Evolutionary conservation across 30 jellyfish, hydroid and myxozoan genomes (phyloP).

Genomic region (Turritopsis dohrnii): DNA sequence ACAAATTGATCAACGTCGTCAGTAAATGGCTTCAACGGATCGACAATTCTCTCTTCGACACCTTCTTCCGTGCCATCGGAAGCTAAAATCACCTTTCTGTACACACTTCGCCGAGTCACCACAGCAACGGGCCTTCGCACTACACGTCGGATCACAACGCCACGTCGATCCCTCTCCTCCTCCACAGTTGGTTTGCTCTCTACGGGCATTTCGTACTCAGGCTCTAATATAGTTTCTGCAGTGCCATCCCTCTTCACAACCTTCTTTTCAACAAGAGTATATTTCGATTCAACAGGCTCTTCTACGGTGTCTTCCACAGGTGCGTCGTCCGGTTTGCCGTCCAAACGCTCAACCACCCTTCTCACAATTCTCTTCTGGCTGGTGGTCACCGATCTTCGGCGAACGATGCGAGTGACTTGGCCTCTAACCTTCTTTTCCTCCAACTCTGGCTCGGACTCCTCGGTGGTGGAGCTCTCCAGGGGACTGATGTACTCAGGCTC

Average conservation of each 20-base stretch:
- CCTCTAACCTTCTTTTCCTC: conserved; percentile 45
- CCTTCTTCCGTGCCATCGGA: conserved; percentile 69
- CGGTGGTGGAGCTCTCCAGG: conserved; percentile 50
- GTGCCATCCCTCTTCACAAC: conserved; percentile 41
- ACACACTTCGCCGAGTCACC: conserved; percentile 42
- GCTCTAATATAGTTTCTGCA: conserved; percentile 42
- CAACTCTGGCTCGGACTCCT: conserved; percentile 50
- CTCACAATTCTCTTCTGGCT: conserved; percentile 63
- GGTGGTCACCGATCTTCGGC: conserved; percentile 52
- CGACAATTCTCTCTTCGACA: conserved; percentile 60
- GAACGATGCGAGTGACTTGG: conserved; percentile 53
- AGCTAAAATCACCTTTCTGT: conserved; percentile 35
- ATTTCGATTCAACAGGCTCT: conserved; percentile 57
- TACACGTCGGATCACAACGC: conserved; percentile 20
- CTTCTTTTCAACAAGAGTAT: conserved; percentile 46
- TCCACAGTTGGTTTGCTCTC: conserved; percentile 34
- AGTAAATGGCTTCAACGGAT: conserved; percentile 27
- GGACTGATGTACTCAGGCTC: conserved; percentile 72
- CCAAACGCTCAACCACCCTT: conserved; percentile 36
- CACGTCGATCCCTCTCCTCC: neutral
- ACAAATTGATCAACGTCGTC: conserved; percentile 7
- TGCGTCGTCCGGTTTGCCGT: conserved; percentile 58
- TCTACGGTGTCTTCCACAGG: conserved; percentile 67
- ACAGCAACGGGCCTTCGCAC: conserved; percentile 34
- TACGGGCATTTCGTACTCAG: conserved; percentile 72